Evolutionary conservation across 2,113 vertebrate species (phyloP).

Genomic region (Odontesthes bonariensis): DNA sequence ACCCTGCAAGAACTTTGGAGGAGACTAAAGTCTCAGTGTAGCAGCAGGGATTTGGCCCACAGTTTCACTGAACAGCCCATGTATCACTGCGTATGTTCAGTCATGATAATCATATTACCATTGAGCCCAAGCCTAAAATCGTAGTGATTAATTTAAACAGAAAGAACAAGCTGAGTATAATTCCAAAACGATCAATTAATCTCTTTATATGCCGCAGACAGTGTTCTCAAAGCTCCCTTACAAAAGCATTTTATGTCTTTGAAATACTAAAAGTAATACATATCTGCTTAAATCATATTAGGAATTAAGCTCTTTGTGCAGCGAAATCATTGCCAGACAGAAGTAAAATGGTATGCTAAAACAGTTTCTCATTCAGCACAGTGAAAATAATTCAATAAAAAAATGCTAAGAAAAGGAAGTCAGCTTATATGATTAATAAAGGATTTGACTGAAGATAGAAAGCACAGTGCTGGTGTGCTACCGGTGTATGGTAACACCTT

Average conservation of each 20-base stretch:
- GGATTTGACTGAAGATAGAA: constrained; percentile 4
- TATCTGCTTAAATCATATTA: constrained; percentile 27
- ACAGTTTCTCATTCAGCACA: background rate
- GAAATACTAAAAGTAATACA: constrained; percentile 3
- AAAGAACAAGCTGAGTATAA: background rate
- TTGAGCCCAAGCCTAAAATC: constrained; percentile 21
- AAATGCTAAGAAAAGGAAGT: constrained; percentile 2
- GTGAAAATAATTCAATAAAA: background rate
- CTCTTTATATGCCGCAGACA: background rate
- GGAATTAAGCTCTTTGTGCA: constrained; percentile 2
- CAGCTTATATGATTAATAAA: background rate
- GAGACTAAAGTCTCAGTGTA: background rate
- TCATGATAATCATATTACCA: constrained; percentile 17
- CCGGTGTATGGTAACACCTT: background rate
- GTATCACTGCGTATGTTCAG: constrained; percentile 24
- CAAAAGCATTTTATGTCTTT: constrained; percentile 17
- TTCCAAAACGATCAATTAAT: constrained; percentile 10
- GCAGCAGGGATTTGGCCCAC: background rate
- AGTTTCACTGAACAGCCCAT: background rate
- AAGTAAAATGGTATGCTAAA: background rate
- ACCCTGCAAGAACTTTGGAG: constrained; percentile 14
- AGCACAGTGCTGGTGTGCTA: background rate
- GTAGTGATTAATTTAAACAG: constrained; percentile 2
- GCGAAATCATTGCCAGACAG: constrained; percentile 2
- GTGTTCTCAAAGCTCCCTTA: constrained; percentile 5